These are phyloP conservation scores for Pomatorhinus ruficollis DNA, from an alignment of 2,113 vertebrate genomes.

Conservation along the genomic window DNA sequence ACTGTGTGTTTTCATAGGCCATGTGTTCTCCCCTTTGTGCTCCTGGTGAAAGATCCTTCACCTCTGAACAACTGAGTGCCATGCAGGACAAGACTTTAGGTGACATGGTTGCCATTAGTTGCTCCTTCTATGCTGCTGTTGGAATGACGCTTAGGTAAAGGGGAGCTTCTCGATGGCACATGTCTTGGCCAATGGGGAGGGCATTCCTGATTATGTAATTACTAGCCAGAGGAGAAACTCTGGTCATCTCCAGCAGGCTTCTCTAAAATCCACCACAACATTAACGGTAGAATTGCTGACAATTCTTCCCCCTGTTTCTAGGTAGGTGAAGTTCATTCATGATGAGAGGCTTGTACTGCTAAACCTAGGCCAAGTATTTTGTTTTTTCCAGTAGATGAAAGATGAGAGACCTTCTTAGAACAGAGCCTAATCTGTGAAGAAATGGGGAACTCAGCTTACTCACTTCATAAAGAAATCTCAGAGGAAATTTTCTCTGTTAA, in stretches of 20 bases:
- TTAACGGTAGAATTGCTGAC: background rate
- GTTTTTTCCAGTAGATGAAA: background rate
- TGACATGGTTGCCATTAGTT: background rate
- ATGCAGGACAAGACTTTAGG: background rate
- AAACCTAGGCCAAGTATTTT: background rate
- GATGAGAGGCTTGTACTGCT: background rate
- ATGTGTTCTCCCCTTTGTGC: background rate
- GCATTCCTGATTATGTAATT: background rate
- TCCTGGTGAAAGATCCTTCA: background rate
- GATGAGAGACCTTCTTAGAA: slow-evolving; percentile 14
- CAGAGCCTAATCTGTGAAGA: background rate
- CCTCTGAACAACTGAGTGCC: background rate
- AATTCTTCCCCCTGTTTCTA: background rate
- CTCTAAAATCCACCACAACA: background rate
- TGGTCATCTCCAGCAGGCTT: background rate
- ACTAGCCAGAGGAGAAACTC: background rate
- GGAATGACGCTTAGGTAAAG: background rate
- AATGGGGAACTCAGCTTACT: background rate
- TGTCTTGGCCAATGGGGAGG: background rate
- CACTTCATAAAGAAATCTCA: slow-evolving; percentile 40
- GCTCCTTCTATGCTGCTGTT: background rate
- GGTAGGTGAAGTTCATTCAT: background rate
- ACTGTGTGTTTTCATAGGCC: background rate
- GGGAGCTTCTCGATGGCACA: background rate
- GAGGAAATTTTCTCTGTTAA: slow-evolving; percentile 44